Conservation (phyloP, 2,113 vertebrate genomes). For the Hippocampus barbouri region DNA sequence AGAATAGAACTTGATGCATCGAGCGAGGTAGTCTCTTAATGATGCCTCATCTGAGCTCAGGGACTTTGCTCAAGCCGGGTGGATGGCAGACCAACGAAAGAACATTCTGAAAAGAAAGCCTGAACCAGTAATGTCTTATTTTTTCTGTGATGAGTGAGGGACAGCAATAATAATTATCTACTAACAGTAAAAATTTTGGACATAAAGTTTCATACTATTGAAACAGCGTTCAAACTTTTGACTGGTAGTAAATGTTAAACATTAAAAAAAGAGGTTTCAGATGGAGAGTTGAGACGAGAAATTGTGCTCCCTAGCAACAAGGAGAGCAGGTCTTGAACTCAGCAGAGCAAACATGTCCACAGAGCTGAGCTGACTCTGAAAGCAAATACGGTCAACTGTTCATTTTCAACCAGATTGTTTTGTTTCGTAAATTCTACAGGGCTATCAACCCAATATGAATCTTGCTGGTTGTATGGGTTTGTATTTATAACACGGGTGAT, state of each 20-base stretch:
- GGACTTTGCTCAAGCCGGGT: conserved; percentile 16
- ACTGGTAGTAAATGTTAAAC: neutral
- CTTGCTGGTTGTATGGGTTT: neutral
- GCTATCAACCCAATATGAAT: neutral
- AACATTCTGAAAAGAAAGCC: conserved; percentile 8
- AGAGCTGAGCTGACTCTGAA: conserved; percentile 19
- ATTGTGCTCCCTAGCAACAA: conserved; percentile 64
- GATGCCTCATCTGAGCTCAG: conserved; percentile 21
- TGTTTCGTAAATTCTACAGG: conserved; percentile 16
- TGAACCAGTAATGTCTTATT: conserved; percentile 4
- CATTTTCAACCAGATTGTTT: conserved; percentile 48
- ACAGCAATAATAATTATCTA: conserved; percentile 7
- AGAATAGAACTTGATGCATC: conserved; percentile 31
- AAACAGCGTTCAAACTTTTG: neutral
- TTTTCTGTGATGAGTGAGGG: conserved; percentile 11
- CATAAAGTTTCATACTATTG: neutral
- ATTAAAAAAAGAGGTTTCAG: conserved; percentile 31
- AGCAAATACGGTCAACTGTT: conserved; percentile 22
- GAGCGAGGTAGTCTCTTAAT: conserved; percentile 18
- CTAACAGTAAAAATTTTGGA: neutral
- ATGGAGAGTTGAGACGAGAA: conserved; percentile 41
- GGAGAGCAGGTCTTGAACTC: conserved; percentile 7
- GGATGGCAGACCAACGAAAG: conserved; percentile 12
- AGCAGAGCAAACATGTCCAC: conserved; percentile 8
- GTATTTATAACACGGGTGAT: conserved; percentile 9